Conservation (phyloP, 2,888 invertebrate genomes). For the Synanthedon myopaeformis region DNA sequence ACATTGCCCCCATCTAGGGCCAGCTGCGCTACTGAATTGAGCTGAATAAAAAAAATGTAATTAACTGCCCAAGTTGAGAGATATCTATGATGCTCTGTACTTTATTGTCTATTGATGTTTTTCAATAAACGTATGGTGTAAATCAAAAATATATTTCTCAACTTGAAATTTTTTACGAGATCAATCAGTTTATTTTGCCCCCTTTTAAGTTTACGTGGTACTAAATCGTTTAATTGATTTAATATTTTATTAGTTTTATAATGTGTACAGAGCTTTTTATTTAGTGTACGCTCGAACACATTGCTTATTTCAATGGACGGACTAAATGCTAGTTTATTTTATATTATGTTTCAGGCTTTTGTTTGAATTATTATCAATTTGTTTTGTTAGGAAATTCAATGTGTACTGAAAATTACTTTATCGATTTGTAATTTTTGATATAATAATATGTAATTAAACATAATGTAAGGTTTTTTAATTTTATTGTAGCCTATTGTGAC, state of each 20-base stretch:
- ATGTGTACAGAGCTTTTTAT: constrained; percentile 49
- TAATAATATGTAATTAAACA: constrained; percentile 29
- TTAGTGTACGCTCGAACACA: constrained; percentile 12
- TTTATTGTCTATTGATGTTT: too few species aligned
- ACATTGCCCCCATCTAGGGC: too few species aligned
- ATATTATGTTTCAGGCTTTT: constrained; percentile 27
- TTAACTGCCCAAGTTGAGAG: constrained; percentile 3
- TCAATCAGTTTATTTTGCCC: too few species aligned
- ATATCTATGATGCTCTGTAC: too few species aligned
- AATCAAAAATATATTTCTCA: too few species aligned
- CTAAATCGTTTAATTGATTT: constrained; percentile 66
- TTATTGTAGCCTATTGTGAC: constrained; percentile 31
- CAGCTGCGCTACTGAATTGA: too few species aligned
- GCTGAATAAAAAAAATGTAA: neutral
- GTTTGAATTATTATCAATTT: constrained; percentile 38
- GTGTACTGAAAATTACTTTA: constrained; percentile 8
- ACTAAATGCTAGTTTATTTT: constrained; percentile 52
- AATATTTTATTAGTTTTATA: constrained; percentile 66
- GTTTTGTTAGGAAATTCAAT: constrained; percentile 28
- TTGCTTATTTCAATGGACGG: constrained; percentile 13
- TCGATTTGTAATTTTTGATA: constrained; percentile 22
- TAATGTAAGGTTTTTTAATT: constrained; percentile 34
- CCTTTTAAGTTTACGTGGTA: constrained; percentile 61
- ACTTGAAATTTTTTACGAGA: too few species aligned
- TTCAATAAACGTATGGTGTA: too few species aligned